Conservation (phyloP, 2,888 invertebrate species). For the Iphiclides podalirius region DNA sequence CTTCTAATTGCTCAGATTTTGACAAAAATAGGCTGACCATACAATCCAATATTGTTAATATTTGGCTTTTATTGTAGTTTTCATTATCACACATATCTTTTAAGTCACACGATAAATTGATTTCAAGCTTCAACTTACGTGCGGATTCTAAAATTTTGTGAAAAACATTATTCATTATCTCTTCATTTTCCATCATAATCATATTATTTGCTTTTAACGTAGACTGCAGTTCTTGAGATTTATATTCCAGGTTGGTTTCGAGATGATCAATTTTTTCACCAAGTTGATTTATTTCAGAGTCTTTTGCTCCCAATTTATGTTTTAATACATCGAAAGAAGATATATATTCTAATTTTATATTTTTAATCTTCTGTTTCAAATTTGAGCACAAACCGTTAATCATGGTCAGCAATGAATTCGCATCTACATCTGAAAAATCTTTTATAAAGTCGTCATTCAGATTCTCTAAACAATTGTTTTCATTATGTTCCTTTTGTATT, state of each 20-base stretch:
- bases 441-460: not conserved
- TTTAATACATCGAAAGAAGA: slow-evolving; percentile 23
- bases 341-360: slow-evolving; percentile 1
- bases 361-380: slow-evolving; percentile 28
- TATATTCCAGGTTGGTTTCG: slow-evolving; percentile 33
- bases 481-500: not conserved
- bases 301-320: slow-evolving; percentile 31
- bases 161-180: slow-evolving; percentile 39
- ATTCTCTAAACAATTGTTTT: not conserved
- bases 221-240: slow-evolving; percentile 21
- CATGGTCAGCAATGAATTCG: slow-evolving; percentile 3
- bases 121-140: slow-evolving; percentile 35
- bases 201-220: slow-evolving; percentile 20
- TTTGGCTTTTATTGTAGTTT: slow-evolving; percentile 34
- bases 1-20: slow-evolving; percentile 20
- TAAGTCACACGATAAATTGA: slow-evolving; percentile 26
- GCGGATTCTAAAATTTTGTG: slow-evolving; percentile 36
- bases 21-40: slow-evolving; percentile 33
- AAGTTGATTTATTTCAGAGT: slow-evolving; percentile 30
- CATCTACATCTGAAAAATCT: not conserved
- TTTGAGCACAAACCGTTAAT: slow-evolving; percentile 20
- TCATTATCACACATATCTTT: slow-evolving; percentile 26
- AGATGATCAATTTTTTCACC: slow-evolving; percentile 23
- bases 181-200: slow-evolving; percentile 30
- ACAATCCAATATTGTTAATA: slow-evolving; percentile 44